These are phyloP conservation scores for Spizaetus ornatus DNA, from an alignment of 2,113 vertebrate species.

Conservation along the genomic window DNA sequence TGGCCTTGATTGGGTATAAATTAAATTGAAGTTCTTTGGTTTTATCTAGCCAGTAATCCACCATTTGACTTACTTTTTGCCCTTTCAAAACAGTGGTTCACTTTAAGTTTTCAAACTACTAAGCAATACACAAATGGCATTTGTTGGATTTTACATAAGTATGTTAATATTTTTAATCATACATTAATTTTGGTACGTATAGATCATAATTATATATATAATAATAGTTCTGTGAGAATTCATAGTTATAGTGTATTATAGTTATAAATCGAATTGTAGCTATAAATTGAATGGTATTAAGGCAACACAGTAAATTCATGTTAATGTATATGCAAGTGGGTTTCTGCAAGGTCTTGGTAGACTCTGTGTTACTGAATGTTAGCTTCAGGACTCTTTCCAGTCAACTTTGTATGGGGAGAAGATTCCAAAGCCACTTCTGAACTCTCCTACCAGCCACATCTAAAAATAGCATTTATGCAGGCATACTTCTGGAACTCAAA, in stretches of 20 bases:
- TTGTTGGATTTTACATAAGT: not conserved
- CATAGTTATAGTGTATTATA: not conserved
- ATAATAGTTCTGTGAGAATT: not conserved
- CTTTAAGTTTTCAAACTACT: not conserved
- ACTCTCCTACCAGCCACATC: not conserved
- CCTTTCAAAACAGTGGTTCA: not conserved
- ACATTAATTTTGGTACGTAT: not conserved
- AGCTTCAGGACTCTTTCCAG: not conserved
- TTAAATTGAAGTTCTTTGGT: not conserved
- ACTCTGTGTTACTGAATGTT: not conserved
- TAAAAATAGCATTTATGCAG: not conserved
- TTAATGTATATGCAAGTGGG: not conserved
- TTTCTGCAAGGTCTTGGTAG: not conserved
- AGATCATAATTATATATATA: not conserved
- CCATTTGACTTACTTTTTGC: not conserved
- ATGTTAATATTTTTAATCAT: not conserved
- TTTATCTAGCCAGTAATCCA: not conserved
- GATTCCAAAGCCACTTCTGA: not conserved
- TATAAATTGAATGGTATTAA: not conserved
- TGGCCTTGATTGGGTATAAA: not conserved
- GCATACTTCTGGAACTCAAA: not conserved
- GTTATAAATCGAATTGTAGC: not conserved
- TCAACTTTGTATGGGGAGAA: not conserved
- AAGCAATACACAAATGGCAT: not conserved
- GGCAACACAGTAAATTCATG: not conserved